Evolutionary conservation across 2,797 vertebrate species (phyloP), one percentile per base, ranked within the genome.

Genomic region (Urophycis tenuis): DNA sequence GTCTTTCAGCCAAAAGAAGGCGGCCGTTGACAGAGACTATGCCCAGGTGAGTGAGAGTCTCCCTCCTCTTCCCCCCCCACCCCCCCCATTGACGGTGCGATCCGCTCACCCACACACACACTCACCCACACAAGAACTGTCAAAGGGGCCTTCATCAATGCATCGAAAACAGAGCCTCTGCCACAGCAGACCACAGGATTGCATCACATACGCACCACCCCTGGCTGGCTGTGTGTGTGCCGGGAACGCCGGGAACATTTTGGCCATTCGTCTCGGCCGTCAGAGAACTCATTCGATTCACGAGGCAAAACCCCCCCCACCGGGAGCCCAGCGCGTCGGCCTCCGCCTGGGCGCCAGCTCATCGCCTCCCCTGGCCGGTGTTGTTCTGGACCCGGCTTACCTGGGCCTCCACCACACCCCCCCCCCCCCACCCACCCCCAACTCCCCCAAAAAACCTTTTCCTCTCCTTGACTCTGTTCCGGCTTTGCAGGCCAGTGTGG

Each of bases 1-100:
- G 93, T 94, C 93, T 0, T 99, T 96, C 87, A 98, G 96, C 90
- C 96, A 96, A 85, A 99, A 98, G 90, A 95, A 95, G 87, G 95
- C 96, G 41, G 93, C 95, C 32, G 93, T 99, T 53, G 97, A 99
- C 87, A 94, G 92, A 79, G 96, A 99, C 82, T 98, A 98, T 88
- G 96, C 97, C 79, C 96, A 97, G 95, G 97, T 99, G 92, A 90
- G 94, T 81, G 49, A 41, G 74, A 41, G n/a, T n/a, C n/a, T 3
- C 64, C 74, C 73, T 73, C 35, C 22, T 3, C 29, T 53, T 34
- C 75, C n/a, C n/a, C n/a, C n/a, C n/a, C n/a, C n/a, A n/a, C n/a
- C n/a, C n/a, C n/a, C n/a, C n/a, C 74, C 80, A 81, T 87, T 72
- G 87, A 82, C 83, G 87, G 86, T 82, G 35, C 12, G 75, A 33